Conservation (phyloP, 2,113 vertebrate species). For the Psettodes erumei region DNA sequence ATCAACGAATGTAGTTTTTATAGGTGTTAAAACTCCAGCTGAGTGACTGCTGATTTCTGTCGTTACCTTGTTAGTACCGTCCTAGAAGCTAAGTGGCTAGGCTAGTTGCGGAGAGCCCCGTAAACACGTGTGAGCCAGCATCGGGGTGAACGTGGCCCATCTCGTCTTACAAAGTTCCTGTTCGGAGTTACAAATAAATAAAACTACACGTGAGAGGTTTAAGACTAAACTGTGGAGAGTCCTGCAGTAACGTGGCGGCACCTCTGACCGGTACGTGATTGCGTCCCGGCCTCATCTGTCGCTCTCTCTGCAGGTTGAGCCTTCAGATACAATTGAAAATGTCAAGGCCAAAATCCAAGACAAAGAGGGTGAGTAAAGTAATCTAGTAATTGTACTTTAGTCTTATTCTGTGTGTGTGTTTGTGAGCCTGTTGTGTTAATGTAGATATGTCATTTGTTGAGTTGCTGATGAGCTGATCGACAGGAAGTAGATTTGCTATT, state of each 20-base stretch:
- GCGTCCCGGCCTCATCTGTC: not conserved
- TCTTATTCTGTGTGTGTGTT: too few relatives aligned
- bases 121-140: slow-evolving; percentile 60
- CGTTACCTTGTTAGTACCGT: rapidly evolving
- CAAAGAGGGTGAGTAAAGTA: slow-evolving; percentile 95
- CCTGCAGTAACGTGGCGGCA: too few relatives aligned
- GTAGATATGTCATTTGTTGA: too few relatives aligned
- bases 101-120: not conserved
- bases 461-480: too few relatives aligned
- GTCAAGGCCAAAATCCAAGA: slow-evolving; percentile 99
- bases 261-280: not conserved
- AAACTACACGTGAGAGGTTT: not conserved
- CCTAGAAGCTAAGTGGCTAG: slow-evolving; percentile 38
- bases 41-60: rapidly evolving
- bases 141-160: rapidly evolving
- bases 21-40: rapidly evolving
- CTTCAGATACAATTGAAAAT: slow-evolving; percentile 99
- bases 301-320: slow-evolving; percentile 88
- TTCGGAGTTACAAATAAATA: rapidly evolving
- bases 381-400: too few relatives aligned
- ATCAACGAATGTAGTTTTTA: rapidly evolving
- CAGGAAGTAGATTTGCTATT: too few relatives aligned
- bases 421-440: too few relatives aligned
- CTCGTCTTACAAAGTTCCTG: rapidly evolving
- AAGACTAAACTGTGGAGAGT: not conserved